Evolutionary conservation across 2,797 vertebrate genomes (phyloP), one percentile per base, ranked within the genome.

Genomic region (Dendrocincla tyrannina): DNA sequence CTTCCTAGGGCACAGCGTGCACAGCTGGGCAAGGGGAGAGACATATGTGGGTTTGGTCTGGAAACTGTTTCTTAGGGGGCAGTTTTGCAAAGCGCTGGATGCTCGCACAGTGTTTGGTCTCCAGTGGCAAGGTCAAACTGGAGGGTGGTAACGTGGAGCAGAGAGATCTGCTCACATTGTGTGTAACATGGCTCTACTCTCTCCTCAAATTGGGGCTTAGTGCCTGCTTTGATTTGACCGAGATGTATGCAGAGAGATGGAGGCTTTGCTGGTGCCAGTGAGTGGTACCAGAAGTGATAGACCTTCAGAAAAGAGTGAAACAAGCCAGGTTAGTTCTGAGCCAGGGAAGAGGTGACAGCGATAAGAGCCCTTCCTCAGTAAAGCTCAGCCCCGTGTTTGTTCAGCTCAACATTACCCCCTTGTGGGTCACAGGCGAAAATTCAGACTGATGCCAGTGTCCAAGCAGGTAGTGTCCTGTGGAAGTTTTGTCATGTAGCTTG

Each of bases 331-430:
- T 59, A 58, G 13, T 52, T 76, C 0, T 0, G 11, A 91, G 85
- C 72, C 82, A 74, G 59, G 47, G 24, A 25, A 79, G n/a, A 73
- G 70, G 44, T 85, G 80, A 24, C 30, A 72, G 53, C 1, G 0
- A 5, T 42, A 9, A 32, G 60, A 84, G 44, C 41, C 30, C 6
- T 82, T 82, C 37, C n/a, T 84, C 7, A 3, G 25, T 52, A 41
- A 35, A 39, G 53, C 58, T 72, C 30, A 47, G 56, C 59, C 79
- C 73, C 16, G 28, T 27, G 62, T 81, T 86, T 88, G 89, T 89
- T 96, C 89, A 80, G 97, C 91, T 95, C 95, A 94, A 96, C 72
- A 97, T 94, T 96, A 93, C 94, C 97, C 94, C 84, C 97, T 97
- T 95, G 96, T 97, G 97, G 96, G 91, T 76, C 53, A 10, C 35